Conservation (phyloP, 2,797 vertebrate genomes). For the Urocyon cinereoargenteus region DNA sequence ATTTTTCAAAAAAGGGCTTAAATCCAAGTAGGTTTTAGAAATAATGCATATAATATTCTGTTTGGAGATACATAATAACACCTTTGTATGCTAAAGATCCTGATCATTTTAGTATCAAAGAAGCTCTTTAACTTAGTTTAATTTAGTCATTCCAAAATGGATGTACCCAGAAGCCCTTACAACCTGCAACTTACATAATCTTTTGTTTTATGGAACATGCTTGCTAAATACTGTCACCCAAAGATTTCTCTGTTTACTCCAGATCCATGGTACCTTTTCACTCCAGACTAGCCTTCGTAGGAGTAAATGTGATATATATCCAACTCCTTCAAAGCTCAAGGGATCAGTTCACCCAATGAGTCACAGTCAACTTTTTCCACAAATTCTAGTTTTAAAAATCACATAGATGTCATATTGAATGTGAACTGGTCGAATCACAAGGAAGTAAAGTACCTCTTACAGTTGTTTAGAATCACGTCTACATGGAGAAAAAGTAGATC, state of each 20-base stretch:
- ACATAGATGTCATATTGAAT: neutral
- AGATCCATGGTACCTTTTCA: neutral
- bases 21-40: conserved; percentile 21
- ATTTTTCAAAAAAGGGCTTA: neutral
- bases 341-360: neutral
- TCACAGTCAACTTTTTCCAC: neutral
- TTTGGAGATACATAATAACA: neutral
- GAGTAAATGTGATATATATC: neutral
- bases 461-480: neutral
- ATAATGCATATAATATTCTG: neutral
- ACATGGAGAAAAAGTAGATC: neutral
- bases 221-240: neutral
- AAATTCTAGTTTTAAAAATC: neutral
- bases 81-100: neutral
- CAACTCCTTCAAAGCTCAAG: neutral
- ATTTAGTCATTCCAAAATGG: neutral
- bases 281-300: neutral
- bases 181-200: neutral
- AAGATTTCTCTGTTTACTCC: neutral
- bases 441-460: neutral
- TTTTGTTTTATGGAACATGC: neutral
- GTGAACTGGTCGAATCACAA: neutral
- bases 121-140: neutral
- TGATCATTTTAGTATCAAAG: conserved; percentile 12
- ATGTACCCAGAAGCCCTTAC: neutral